Evolutionary conservation across 2,888 invertebrate genomes (phyloP).

Genomic region (Pherbina coryleti): DNA sequence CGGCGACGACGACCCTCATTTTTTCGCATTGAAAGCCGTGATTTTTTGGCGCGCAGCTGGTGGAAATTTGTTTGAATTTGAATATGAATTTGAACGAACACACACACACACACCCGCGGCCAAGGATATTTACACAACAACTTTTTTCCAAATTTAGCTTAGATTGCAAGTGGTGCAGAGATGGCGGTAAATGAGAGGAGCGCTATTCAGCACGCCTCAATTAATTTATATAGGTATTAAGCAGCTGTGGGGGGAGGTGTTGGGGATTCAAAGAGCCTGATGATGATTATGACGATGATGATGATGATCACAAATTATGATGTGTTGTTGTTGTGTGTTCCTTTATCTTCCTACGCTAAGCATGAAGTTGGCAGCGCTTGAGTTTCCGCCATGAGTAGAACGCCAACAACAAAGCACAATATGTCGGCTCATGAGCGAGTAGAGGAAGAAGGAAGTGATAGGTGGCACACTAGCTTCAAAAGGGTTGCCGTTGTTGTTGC

Average conservation of each 20-base stretch:
- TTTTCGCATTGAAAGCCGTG: constrained; percentile 14
- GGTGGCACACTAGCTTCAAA: not conserved
- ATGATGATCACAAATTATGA: constrained; percentile 23
- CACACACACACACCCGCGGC: not conserved
- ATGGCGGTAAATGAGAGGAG: not conserved
- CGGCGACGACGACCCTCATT: not conserved
- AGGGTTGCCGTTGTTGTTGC: not conserved
- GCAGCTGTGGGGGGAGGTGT: not conserved
- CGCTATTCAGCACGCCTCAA: constrained; percentile 16
- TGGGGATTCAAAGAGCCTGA: not conserved
- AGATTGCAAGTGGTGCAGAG: not conserved
- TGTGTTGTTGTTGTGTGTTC: not conserved
- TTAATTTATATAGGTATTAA: constrained; percentile 26
- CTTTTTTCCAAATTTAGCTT: not conserved
- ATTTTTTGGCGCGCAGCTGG: constrained; percentile 23
- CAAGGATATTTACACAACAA: not conserved
- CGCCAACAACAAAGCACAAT: constrained; percentile 1
- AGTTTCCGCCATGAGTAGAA: not conserved
- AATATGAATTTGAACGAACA: not conserved
- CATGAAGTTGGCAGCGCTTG: not conserved
- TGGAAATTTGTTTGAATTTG: constrained; percentile 14
- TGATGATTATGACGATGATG: not conserved
- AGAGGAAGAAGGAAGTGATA: not conserved
- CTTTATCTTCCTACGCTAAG: not conserved
- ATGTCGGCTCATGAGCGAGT: not conserved